Evolutionary conservation across 1,140 invertebrate species (phyloP).

Genomic region (Helicoverpa zea): DNA sequence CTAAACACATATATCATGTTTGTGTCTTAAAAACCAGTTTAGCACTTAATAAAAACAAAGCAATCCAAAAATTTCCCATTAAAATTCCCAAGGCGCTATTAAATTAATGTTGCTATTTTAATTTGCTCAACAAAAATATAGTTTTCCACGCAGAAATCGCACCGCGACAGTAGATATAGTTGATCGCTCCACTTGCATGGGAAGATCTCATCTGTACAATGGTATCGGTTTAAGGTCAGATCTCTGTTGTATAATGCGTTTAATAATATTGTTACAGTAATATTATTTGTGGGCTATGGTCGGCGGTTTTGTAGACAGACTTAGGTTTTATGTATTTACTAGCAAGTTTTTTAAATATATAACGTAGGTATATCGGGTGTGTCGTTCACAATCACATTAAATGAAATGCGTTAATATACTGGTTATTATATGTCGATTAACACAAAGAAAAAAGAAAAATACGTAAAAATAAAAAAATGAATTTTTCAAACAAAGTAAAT

Average conservation of each 20-base stretch:
- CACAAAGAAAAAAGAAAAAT: too few relatives aligned
- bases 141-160: conserved; percentile 25
- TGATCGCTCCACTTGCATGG: conserved; percentile 69
- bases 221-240: conserved; percentile 64
- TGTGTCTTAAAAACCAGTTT: too few relatives aligned
- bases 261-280: conserved; percentile 15
- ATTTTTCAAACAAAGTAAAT: too few relatives aligned
- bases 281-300: background rate
- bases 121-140: conserved; percentile 25
- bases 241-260: conserved; percentile 50
- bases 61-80: conserved; percentile 37
- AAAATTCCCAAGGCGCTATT: conserved; percentile 32
- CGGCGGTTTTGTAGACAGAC: background rate
- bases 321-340: conserved; percentile 5
- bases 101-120: conserved; percentile 43
- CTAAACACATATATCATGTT: too few relatives aligned
- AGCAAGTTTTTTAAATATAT: too few relatives aligned
- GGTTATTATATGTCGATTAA: too few relatives aligned
- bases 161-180: background rate
- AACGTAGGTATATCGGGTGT: too few relatives aligned
- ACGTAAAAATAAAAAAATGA: too few relatives aligned
- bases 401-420: too few relatives aligned
- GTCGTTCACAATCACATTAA: too few relatives aligned
- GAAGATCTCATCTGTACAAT: conserved; percentile 72
- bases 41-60: conserved; percentile 15